Percentiles rank a stretch among this genome's conserved stretches.
Evolutionary conservation across 2,113 vertebrate genomes (phyloP).

Genomic region (Neolamprologus sp.): DNA sequence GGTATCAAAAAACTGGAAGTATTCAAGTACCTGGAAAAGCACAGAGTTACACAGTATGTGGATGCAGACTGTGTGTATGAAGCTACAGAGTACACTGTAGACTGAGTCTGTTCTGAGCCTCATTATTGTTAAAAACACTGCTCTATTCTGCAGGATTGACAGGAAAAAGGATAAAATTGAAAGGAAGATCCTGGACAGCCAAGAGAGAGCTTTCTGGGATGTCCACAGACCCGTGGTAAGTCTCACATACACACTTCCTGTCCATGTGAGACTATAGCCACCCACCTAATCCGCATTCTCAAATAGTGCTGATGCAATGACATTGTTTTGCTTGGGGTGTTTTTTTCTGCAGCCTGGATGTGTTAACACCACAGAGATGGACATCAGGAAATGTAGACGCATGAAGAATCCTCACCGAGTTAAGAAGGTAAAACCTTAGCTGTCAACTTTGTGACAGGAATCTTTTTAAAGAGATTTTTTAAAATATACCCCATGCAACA

Average conservation of each 20-base stretch:
- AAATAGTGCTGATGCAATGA: neutral
- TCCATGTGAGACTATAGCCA: neutral
- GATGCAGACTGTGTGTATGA: neutral
- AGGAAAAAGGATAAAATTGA: conserved; percentile 98
- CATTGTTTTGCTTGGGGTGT: neutral
- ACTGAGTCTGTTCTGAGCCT: neutral
- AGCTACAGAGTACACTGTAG: neutral
- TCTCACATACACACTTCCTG: neutral
- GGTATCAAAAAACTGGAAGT: neutral
- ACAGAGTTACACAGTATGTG: neutral
- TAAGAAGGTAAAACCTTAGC: conserved; percentile 81
- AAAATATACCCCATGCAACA: neutral
- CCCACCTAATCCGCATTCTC: neutral
- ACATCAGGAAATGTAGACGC: conserved; percentile 95
- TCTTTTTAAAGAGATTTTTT: neutral
- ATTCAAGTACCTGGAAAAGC: neutral
- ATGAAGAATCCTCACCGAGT: conserved; percentile 96
- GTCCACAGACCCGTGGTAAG: conserved; percentile 86
- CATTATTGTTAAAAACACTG: neutral
- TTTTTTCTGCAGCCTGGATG: conserved; percentile 82
- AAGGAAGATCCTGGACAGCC: conserved; percentile 97
- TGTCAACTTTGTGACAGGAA: neutral
- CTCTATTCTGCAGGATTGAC: conserved; percentile 81
- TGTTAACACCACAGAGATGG: conserved; percentile 99
- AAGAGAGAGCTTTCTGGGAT: conserved; percentile 98